Evolutionary conservation across 2,113 vertebrate genomes (phyloP).

Genomic region (Gallinago jamesoni): DNA sequence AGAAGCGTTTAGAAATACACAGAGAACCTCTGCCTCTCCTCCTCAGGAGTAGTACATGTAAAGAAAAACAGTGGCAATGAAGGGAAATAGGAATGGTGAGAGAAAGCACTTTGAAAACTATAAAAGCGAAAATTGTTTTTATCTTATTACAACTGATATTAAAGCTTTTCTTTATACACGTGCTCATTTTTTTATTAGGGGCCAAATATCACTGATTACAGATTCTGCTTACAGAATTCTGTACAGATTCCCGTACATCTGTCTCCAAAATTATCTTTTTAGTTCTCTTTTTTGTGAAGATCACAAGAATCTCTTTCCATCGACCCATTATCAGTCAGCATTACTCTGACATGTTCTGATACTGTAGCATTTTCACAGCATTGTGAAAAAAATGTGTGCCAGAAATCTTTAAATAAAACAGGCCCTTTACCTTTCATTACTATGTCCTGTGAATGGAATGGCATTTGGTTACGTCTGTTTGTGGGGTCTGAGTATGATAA

Average conservation of each 20-base stretch:
- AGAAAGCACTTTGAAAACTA: slow-evolving; percentile 15
- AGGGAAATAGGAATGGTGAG: not conserved
- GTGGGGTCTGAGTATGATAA: not conserved
- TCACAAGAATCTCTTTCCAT: not conserved
- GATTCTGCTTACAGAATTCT: not conserved
- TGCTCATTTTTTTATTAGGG: not conserved
- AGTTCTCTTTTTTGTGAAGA: slow-evolving; percentile 15
- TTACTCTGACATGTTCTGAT: not conserved
- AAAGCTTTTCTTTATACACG: slow-evolving; percentile 10
- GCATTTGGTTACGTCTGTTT: not conserved
- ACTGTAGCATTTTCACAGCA: not conserved
- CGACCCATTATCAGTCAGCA: not conserved
- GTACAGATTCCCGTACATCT: not conserved
- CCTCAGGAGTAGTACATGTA: not conserved
- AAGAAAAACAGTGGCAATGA: slow-evolving; percentile 33
- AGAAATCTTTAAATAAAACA: not conserved
- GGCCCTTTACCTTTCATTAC: not conserved
- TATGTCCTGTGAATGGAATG: not conserved
- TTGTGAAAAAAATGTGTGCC: not conserved
- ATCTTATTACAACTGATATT: not conserved
- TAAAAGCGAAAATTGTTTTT: slow-evolving; percentile 22
- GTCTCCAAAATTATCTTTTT: not conserved
- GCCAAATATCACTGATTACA: not conserved
- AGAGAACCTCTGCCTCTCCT: slow-evolving; percentile 1
- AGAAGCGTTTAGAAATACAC: not conserved